These are phyloP conservation scores for Linnaemya vulpina DNA, from an alignment of 2,888 invertebrate genomes.

Conservation along the genomic window DNA sequence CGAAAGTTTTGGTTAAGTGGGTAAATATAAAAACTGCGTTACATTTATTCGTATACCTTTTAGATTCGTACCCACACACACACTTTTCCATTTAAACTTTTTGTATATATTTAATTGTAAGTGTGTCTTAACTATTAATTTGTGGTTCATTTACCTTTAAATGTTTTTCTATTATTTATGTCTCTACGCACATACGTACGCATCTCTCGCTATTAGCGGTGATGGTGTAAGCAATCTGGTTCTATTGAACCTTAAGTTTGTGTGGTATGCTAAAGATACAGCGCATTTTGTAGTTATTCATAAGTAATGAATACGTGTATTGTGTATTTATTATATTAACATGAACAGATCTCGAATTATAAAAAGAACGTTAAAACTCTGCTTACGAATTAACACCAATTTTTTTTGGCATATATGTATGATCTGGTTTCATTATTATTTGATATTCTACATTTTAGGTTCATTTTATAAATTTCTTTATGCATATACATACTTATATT, in stretches of 20 bases:
- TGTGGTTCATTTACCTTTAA: conserved; percentile 37
- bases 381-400: not conserved
- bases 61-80: not conserved
- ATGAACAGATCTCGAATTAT: conserved; percentile 36
- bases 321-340: conserved; percentile 25
- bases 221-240: conserved; percentile 11
- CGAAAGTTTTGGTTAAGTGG: too few species aligned
- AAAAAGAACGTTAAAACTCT: not conserved
- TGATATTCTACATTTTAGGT: not conserved
- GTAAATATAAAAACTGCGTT: too few species aligned
- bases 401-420: not conserved
- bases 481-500: too few species aligned
- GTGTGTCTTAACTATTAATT: conserved; percentile 14
- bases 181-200: not conserved
- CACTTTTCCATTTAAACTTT: not conserved
- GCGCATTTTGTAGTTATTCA: conserved; percentile 37
- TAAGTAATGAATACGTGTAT: conserved; percentile 36
- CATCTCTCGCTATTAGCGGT: not conserved
- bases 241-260: conserved; percentile 1
- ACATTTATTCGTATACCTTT: not conserved
- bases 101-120: not conserved
- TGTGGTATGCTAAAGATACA: not conserved
- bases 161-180: not conserved
- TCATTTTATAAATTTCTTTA: too few species aligned
- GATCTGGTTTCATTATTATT: not conserved